phyloP scores from a whole-genome alignment of 2,888 invertebrate species.

The Fissipunctia ypsillon region DNA sequence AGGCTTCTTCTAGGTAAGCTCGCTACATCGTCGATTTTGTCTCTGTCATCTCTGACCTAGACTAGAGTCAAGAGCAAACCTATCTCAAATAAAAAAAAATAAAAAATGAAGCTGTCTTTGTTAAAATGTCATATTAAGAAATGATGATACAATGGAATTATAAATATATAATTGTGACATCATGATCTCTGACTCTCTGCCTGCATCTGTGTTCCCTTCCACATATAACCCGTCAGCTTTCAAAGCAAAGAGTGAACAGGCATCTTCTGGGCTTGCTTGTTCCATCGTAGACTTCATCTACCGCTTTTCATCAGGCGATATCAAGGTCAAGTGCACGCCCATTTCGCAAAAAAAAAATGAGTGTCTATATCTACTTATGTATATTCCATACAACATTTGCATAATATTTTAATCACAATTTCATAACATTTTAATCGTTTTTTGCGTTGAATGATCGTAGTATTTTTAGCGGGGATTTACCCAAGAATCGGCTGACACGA shows the following conservation, averaged over 20 bases:
- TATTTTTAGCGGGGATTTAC: slow-evolving; percentile 28
- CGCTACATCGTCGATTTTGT: no score
- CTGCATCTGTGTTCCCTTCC: neutral
- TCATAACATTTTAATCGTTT: neutral
- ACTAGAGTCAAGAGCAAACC: no score
- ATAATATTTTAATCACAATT: slow-evolving; percentile 18
- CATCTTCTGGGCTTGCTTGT: neutral
- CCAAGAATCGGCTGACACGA: neutral
- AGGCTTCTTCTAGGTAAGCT: no score
- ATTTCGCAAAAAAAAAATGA: neutral
- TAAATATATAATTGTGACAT: neutral
- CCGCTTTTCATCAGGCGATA: neutral
- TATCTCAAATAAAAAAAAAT: no score
- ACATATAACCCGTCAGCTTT: neutral
- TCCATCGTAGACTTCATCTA: neutral
- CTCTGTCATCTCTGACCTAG: no score
- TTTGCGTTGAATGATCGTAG: no score
- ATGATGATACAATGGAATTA: neutral
- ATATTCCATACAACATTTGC: neutral
- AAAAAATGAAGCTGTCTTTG: neutral
- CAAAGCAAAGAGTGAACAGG: neutral
- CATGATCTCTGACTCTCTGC: neutral
- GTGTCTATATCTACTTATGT: neutral
- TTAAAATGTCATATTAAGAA: neutral
- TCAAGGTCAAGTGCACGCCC: neutral